These are phyloP conservation scores for Enoplolaimus lenunculus DNA, from an alignment of 2,888 invertebrate genomes.

Conservation along the genomic window DNA sequence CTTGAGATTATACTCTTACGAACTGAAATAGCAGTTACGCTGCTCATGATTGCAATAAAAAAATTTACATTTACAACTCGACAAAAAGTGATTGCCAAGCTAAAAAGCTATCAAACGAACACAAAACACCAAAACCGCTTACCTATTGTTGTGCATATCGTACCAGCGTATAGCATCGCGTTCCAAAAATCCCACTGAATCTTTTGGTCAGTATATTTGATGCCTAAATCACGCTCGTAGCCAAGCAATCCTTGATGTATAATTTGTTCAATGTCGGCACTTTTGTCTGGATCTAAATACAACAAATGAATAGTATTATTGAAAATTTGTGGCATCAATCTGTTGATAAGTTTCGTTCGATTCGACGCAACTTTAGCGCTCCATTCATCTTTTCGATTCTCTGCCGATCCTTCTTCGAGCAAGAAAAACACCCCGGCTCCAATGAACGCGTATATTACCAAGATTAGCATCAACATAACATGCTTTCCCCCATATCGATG, in stretches of 20 bases:
- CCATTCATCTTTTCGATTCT: constrained; percentile 14
- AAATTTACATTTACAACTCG: constrained; percentile 24
- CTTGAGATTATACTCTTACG: too few relatives aligned
- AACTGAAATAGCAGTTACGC: too few relatives aligned
- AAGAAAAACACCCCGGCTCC: constrained; percentile 21
- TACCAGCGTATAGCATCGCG: constrained; percentile 36
- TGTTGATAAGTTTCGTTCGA: constrained; percentile 28
- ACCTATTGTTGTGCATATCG: constrained; percentile 36
- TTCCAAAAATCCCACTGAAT: constrained; percentile 37
- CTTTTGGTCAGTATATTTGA: constrained; percentile 34
- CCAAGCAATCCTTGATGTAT: constrained; percentile 24
- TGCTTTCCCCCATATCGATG: constrained; percentile 22
- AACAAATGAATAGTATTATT: constrained; percentile 34
- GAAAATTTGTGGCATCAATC: constrained; percentile 31
- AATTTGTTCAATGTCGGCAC: constrained; percentile 24
- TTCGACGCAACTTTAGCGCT: constrained; percentile 22
- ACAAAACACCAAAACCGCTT: too few relatives aligned
- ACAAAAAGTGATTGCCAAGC: too few relatives aligned
- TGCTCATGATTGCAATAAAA: too few relatives aligned
- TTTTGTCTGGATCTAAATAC: constrained; percentile 30
- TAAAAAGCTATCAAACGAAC: too few relatives aligned
- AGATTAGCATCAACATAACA: constrained; percentile 13
- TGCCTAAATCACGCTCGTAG: constrained; percentile 32
- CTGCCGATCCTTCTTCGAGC: constrained; percentile 13
- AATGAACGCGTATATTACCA: constrained; percentile 21